A percentile compares a stretch with the other conserved stretches of the same genome.
Conservation (phyloP, 2,888 invertebrate genomes). For the Cephonodes hylas region DNA sequence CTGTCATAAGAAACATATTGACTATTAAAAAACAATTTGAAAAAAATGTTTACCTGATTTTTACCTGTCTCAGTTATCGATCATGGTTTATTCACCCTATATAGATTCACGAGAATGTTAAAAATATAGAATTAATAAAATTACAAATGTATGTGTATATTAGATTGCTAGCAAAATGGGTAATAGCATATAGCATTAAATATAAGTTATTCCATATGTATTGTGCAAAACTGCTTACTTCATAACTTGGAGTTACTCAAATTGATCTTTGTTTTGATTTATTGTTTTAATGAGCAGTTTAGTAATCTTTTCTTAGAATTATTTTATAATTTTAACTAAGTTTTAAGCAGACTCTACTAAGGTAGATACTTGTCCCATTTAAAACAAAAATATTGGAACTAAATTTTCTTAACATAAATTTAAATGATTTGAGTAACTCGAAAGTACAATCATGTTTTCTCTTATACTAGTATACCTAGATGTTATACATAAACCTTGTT, state of each 20-base stretch:
- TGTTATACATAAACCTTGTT: too few species aligned
- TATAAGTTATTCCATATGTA: background rate
- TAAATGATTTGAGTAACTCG: background rate
- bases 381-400: background rate
- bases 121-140: background rate
- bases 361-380: background rate
- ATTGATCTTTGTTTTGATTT: too few species aligned
- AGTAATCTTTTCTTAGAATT: too few species aligned
- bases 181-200: background rate
- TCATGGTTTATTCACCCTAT: too few species aligned
- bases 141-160: background rate
- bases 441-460: background rate
- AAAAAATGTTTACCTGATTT: too few species aligned
- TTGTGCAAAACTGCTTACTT: background rate
- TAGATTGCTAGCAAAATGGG: slow-evolving; percentile 1
- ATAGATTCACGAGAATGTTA: too few species aligned
- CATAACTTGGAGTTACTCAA: background rate
- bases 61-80: too few species aligned
- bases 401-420: too few species aligned
- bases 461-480: too few species aligned
- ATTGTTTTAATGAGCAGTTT: too few species aligned
- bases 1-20: too few species aligned
- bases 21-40: too few species aligned
- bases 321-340: background rate
- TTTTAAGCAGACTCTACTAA: background rate